These are phyloP conservation scores for Rhingia rostrata DNA, from an alignment of 2,888 invertebrate species.

Conservation along the genomic window DNA sequence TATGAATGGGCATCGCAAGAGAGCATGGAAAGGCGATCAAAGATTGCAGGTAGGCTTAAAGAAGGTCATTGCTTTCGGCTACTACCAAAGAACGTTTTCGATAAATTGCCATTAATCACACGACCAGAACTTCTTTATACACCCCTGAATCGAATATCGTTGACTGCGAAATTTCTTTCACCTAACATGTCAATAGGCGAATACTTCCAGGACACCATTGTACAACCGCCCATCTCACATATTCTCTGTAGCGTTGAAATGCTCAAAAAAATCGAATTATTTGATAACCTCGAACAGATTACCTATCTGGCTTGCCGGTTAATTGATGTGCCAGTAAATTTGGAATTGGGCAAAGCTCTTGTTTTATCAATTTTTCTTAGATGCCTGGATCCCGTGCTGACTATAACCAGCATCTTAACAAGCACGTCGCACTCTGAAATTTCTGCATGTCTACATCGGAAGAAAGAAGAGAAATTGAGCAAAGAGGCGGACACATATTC, in stretches of 20 bases:
- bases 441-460: constrained; percentile 42
- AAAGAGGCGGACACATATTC: constrained; percentile 90
- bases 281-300: constrained; percentile 92
- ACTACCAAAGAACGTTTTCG: constrained; percentile 84
- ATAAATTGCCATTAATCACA: constrained; percentile 87
- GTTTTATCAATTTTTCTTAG: constrained; percentile 94
- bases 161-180: constrained; percentile 92
- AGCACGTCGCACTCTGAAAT: constrained; percentile 89
- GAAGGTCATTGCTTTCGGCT: constrained; percentile 90
- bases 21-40: constrained; percentile 86
- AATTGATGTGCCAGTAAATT: constrained; percentile 95
- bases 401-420: constrained; percentile 93
- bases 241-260: constrained; percentile 88
- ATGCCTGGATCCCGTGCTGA: constrained; percentile 95
- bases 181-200: constrained; percentile 90
- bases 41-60: constrained; percentile 40
- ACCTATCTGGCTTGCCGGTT: constrained; percentile 91
- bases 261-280: constrained; percentile 91
- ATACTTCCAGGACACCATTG: constrained; percentile 91
- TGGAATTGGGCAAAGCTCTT: constrained; percentile 94
- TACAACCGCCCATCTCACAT: constrained; percentile 91
- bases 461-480: constrained; percentile 84
- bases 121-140: constrained; percentile 92
- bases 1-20: constrained; percentile 90
- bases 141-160: constrained; percentile 91